phyloP scores from a whole-genome alignment of 2,113 vertebrate genomes.

The Burhinus oedicnemus region DNA sequence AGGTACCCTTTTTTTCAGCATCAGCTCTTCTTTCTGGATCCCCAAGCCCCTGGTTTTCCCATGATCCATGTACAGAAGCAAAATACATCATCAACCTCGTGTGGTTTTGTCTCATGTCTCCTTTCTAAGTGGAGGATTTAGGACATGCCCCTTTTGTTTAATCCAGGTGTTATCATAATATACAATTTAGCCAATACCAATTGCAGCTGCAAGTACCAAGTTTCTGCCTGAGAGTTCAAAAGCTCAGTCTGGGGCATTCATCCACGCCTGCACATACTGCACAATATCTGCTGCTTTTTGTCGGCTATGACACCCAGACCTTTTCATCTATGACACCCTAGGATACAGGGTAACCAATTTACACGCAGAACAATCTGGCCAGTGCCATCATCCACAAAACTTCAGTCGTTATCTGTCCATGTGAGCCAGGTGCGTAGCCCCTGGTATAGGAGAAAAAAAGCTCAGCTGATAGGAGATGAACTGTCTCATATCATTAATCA shows the following conservation, averaged over 20 bases:
- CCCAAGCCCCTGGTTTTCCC: background rate
- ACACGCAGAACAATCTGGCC: background rate
- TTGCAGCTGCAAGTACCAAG: background rate
- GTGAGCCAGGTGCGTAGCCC: background rate
- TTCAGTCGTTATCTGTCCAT: background rate
- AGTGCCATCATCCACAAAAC: background rate
- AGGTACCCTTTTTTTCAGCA: background rate
- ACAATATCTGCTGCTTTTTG: background rate
- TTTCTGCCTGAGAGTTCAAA: background rate
- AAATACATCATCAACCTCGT: background rate
- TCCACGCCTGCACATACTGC: background rate
- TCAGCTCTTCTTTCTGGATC: background rate
- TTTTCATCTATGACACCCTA: fast-evolving
- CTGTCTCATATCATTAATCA: background rate
- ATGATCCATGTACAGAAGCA: background rate
- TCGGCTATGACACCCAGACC: background rate
- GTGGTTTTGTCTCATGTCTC: background rate
- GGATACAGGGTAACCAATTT: background rate
- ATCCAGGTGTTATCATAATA: background rate
- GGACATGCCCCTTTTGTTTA: background rate
- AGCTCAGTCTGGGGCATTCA: background rate
- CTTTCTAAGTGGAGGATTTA: background rate
- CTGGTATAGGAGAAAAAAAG: background rate
- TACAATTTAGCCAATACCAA: background rate
- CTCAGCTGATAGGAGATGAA: background rate